Conservation (phyloP, 1,140 invertebrate species). For the Ephestia elutella region DNA sequence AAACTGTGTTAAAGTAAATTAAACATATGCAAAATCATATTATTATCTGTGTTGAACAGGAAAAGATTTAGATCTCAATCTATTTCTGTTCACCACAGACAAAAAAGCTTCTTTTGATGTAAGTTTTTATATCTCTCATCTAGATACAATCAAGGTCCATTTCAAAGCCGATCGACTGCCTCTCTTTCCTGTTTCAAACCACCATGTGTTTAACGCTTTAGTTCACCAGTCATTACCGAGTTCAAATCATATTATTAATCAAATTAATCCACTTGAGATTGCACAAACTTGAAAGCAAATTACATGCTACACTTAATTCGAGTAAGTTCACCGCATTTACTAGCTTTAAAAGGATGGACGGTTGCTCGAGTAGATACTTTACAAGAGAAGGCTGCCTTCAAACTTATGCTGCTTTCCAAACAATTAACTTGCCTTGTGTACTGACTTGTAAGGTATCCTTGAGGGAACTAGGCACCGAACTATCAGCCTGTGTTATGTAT, state of each 20-base stretch:
- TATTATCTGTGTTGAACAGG: no score
- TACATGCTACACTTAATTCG: neutral
- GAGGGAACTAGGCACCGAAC: neutral
- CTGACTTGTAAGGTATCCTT: neutral
- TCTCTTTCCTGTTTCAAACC: no score
- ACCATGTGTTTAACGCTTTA: neutral
- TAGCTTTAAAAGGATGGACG: slow-evolving; percentile 1
- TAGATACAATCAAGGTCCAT: no score
- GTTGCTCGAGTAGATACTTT: neutral
- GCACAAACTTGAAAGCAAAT: neutral
- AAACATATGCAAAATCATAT: no score
- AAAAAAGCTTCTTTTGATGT: no score
- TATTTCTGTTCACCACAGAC: no score
- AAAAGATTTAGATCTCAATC: no score
- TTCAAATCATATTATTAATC: neutral
- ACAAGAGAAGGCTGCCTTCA: neutral
- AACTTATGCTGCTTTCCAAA: neutral
- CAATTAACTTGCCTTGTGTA: neutral
- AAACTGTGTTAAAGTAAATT: no score
- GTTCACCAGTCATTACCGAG: neutral
- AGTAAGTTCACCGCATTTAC: neutral
- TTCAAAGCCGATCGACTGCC: no score
- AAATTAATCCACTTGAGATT: slow-evolving; percentile 2
- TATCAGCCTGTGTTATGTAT: neutral
- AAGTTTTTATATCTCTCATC: no score